These are phyloP conservation scores for Drosophila busckii DNA, from an alignment of 1,140 invertebrate genomes.

Conservation along the genomic window DNA sequence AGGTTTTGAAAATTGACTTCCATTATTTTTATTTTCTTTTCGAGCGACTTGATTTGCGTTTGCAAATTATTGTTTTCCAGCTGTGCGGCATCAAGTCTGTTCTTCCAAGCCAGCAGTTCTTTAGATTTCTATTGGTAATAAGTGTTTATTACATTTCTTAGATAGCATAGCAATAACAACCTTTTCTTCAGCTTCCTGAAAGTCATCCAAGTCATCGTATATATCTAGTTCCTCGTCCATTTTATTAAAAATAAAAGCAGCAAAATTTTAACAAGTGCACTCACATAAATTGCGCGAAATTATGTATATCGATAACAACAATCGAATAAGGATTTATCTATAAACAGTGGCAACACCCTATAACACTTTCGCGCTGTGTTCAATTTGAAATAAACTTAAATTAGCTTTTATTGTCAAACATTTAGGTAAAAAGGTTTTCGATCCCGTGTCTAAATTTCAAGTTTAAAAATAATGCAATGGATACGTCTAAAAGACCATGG, in stretches of 20 bases:
- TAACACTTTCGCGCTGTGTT: too few species aligned
- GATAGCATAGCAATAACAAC: slow-evolving; percentile 6
- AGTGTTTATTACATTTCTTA: background rate
- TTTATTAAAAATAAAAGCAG: slow-evolving; percentile 2
- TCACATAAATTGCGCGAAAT: slow-evolving; percentile 28
- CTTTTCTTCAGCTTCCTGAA: slow-evolving; percentile 56
- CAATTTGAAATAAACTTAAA: too few species aligned
- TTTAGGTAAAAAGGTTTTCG: too few species aligned
- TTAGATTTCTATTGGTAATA: slow-evolving; percentile 55
- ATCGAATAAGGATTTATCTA: too few species aligned
- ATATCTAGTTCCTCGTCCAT: slow-evolving; percentile 62
- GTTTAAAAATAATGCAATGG: too few species aligned
- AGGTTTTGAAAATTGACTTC: slow-evolving; percentile 66
- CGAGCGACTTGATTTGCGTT: slow-evolving; percentile 39
- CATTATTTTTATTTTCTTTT: slow-evolving; percentile 60
- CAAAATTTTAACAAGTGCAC: background rate
- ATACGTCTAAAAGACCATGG: too few species aligned
- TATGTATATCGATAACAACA: background rate
- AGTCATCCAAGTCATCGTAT: slow-evolving; percentile 70
- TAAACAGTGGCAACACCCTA: too few species aligned
- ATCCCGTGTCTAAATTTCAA: too few species aligned
- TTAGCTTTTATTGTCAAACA: too few species aligned
- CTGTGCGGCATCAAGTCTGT: slow-evolving; percentile 35
- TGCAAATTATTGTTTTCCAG: slow-evolving; percentile 39
- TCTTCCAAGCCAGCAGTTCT: slow-evolving; percentile 49